Base-by-base conservation (phyloP, 2,888 invertebrate genomes). In the Strigamia maritima region DNA sequence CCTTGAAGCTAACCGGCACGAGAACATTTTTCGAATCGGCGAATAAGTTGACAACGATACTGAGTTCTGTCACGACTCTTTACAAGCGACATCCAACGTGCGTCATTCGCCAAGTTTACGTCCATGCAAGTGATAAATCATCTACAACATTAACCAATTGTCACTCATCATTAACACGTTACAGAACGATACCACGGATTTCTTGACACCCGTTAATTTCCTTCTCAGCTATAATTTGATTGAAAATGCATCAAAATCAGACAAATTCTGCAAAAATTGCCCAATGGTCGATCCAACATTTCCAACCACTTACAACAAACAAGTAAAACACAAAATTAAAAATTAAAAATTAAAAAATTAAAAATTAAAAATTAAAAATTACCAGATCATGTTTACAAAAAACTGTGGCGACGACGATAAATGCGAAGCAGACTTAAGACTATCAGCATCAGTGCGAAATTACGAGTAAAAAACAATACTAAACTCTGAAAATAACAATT, bases 391-490 rank as follows among this genome's bases (percentile, higher is more conserved):
- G 75, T 75, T 75, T 28, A 31, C 19, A 31, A 75, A 75, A 75
- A 75, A 75, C 38, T 75, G 75, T 10, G 75, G 75, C 75, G 75
- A 75, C 10, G 75, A 75, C 14, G 75, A 75, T 6, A 75, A 16
- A 3, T 75, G 75, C 19, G 75, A 75, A 75, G 75, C 75, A 8
- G 28, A 75, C 16, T 38, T 75, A 28, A 6, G 19, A 28, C n/a
- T 75, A 6, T 8, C 19, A 2, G 75, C 26, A 75, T n/a, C n/a
- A 10, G 24, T 75, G 16, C n/a, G 31, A 28, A n/a, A 28, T n/a
- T 19, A 75, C 38, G 28, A 75, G 75, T 75, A 75, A 31, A 28
- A 14, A 16, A 14, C 1, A 16, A 10, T 10, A 26, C 4, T 4
- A 70, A 70, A 16, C 1, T 70, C 28, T 35, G 2, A 35, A 35